These are phyloP conservation scores for Oligia fasciuncula DNA, from an alignment of 2,888 invertebrate species.

Conservation along the genomic window DNA sequence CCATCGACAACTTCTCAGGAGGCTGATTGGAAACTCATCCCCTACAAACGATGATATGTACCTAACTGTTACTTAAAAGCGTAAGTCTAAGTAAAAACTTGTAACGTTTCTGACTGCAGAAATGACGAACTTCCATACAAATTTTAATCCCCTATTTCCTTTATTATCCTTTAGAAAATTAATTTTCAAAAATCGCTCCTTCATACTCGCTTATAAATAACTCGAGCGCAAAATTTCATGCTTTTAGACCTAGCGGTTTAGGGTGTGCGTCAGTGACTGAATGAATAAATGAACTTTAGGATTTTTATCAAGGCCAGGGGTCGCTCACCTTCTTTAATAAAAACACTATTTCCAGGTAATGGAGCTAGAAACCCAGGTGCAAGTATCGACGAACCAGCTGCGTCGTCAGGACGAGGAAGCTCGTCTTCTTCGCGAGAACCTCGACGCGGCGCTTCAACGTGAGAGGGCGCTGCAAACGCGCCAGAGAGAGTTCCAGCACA, in stretches of 20 bases:
- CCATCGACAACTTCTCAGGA: not conserved
- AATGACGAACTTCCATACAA: no score
- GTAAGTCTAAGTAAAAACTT: not conserved
- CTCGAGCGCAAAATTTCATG: not conserved
- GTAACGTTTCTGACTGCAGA: no score
- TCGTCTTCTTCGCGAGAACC: constrained; percentile 94
- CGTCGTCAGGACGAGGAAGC: constrained; percentile 98
- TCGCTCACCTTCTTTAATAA: not conserved
- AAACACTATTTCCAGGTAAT: constrained; percentile 89
- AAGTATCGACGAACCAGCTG: constrained; percentile 96
- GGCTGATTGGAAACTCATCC: not conserved
- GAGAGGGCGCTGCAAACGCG: constrained; percentile 94
- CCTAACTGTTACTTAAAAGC: not conserved
- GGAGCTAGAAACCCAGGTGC: constrained; percentile 99
- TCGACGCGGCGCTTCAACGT: constrained; percentile 93
- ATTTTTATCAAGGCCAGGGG: not conserved
- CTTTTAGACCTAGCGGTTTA: not conserved
- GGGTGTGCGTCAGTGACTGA: not conserved
- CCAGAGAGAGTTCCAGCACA: constrained; percentile 95
- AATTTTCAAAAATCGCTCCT: not conserved
- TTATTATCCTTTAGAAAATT: not conserved
- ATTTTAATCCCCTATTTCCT: not conserved
- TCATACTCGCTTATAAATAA: not conserved
- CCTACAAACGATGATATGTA: not conserved
- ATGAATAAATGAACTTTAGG: not conserved